Base-by-base conservation (phyloP, 2,888 invertebrate genomes). In the Luperina testacea region DNA sequence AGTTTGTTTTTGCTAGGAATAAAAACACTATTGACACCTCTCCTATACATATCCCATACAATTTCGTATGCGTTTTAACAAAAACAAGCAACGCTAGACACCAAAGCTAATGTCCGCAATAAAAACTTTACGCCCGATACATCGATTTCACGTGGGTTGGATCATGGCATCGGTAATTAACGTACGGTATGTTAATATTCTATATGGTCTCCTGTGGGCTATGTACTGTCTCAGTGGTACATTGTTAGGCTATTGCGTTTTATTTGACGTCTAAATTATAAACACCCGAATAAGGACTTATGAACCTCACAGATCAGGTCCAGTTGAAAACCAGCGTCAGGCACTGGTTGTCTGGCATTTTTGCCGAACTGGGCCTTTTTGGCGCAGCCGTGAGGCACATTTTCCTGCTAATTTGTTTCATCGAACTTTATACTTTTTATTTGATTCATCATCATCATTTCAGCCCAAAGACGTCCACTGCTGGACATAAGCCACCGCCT, bases 91-190 rank as follows among this genome's bases (percentile, higher is more conserved):
- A 75, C 5, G 9, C 78, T 84, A 5, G 32, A 59, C 13, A 24
- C 8, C 7, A 0, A 57, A 69, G 27, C 70, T 76, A 82, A 84
- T 82, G 48, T 42, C 51, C 57, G 80, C 81, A 85, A 89, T 90
- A 89, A 91, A 90, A 87, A 24, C 38, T 80, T 87, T 77, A 86
- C 69, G 61, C 75, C 84, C 80, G 85, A 77, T 75, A 83, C 89
- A 87, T 82, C 84, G 85, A 91, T 92, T 92, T 89, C 89, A 91
- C 90, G 90, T 83, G 81, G 80, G 82, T 86, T 82, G 67, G 78
- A 82, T 89, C 89, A 87, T 89, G 80, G 86, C 90, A 91, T 89
- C 79, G 87, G 84, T 90, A 90, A 92, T 90, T 84, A 79, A 81
- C 90, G 88, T 88, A 87, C 85, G 86, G 61, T 87, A 86, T 89